phyloP scores from a whole-genome alignment of 2,797 vertebrate genomes.

The Alosa sapidissima region DNA sequence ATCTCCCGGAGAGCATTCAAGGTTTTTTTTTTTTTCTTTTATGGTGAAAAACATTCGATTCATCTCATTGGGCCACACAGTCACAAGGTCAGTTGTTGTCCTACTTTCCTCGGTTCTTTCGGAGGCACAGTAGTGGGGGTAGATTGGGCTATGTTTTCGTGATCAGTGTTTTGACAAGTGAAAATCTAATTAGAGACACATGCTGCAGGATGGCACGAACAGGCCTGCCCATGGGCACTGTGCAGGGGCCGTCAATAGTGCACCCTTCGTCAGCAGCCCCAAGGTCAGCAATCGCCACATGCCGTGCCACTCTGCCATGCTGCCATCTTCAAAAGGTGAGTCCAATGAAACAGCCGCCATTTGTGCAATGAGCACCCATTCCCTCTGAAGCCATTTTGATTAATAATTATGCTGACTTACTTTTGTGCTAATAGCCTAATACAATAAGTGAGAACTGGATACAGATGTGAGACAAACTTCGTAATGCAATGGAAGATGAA shows the following conservation, averaged over 20 bases:
- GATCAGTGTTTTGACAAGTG: conserved; percentile 56
- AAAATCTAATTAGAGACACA: conserved; percentile 52
- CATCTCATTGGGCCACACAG: background rate
- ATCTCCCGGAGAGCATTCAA: background rate
- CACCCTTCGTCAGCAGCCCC: conserved; percentile 65
- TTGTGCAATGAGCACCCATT: background rate
- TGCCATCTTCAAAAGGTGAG: conserved; percentile 9
- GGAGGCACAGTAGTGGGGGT: background rate
- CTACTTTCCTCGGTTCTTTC: conserved; percentile 34
- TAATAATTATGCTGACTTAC: background rate
- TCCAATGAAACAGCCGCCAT: background rate
- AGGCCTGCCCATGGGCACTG: conserved; percentile 62
- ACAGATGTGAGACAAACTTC: background rate
- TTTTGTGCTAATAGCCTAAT: too few species aligned
- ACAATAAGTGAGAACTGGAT: background rate
- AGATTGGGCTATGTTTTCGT: conserved; percentile 28
- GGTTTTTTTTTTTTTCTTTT: background rate
- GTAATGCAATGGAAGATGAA: background rate
- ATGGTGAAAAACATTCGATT: background rate
- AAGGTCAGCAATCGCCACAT: conserved; percentile 65
- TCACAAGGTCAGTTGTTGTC: conserved; percentile 37
- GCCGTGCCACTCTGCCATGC: background rate
- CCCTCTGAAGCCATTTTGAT: background rate
- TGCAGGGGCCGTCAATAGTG: conserved; percentile 64
- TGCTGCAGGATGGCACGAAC: conserved; percentile 40